Conservation (phyloP, 1,140 invertebrate genomes). For the Dreissena rostriformis region DNA sequence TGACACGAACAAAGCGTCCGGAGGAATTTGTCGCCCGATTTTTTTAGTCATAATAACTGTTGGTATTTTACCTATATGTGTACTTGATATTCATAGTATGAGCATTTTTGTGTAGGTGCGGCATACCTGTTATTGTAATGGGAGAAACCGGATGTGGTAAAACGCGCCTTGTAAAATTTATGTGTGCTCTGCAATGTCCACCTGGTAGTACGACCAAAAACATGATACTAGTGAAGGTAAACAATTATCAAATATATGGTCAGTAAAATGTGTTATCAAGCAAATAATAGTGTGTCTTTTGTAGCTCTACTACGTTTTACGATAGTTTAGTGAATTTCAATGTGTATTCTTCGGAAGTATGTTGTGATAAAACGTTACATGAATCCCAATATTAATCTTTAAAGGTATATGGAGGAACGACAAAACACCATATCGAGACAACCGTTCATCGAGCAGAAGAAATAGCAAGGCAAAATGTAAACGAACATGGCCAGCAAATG, state of each 20-base stretch:
- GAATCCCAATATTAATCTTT: not conserved
- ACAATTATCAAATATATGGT: not conserved
- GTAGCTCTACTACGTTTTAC: not conserved
- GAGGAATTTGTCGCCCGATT: too few relatives aligned
- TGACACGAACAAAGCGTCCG: too few relatives aligned
- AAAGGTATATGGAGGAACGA: conserved; percentile 77
- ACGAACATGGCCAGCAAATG: conserved; percentile 45
- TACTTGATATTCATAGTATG: not conserved
- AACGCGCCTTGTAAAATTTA: conserved; percentile 74
- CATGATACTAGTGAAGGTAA: conserved; percentile 77
- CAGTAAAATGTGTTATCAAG: not conserved
- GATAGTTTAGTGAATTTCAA: not conserved
- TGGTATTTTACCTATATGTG: too few relatives aligned
- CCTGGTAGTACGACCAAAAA: conserved; percentile 63
- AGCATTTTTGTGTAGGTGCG: conserved; percentile 65
- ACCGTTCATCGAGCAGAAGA: conserved; percentile 67
- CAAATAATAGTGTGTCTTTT: not conserved
- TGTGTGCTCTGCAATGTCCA: conserved; percentile 71
- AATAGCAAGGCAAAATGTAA: conserved; percentile 61
- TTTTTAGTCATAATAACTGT: too few relatives aligned
- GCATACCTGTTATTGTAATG: conserved; percentile 79
- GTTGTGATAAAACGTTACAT: not conserved
- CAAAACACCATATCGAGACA: conserved; percentile 63
- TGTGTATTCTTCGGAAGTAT: not conserved
- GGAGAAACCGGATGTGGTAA: conserved; percentile 78